A percentile compares a stretch with the other conserved stretches of the same genome.
Conservation (phyloP, 2,888 invertebrate species). For the Nomada goodeniana region DNA sequence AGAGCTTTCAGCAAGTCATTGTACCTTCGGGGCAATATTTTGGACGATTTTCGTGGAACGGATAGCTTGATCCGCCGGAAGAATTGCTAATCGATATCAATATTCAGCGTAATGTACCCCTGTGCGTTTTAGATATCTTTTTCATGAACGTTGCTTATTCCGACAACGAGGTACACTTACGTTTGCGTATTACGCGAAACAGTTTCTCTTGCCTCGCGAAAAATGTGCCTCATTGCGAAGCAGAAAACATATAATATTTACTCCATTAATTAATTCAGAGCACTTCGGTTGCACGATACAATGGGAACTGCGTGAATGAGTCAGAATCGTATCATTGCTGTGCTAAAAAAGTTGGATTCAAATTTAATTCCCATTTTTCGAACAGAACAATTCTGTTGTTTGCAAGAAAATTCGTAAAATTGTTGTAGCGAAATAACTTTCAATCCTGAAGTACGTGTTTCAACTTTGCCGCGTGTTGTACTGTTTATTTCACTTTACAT, state of each 20-base stretch:
- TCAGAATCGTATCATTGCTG: not conserved
- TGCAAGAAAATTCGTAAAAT: too few relatives aligned
- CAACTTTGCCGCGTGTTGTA: not conserved
- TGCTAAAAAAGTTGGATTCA: not conserved
- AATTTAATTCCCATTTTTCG: not conserved
- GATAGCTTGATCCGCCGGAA: conserved; percentile 5
- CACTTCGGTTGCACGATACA: not conserved
- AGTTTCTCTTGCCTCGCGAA: not conserved
- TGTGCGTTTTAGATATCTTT: not conserved
- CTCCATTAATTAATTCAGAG: not conserved
- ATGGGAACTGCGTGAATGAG: not conserved
- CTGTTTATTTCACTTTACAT: not conserved
- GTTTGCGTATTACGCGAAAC: not conserved
- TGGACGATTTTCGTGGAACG: conserved; percentile 13
- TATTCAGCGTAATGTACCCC: not conserved
- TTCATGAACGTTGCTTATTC: not conserved
- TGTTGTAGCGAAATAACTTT: too few relatives aligned
- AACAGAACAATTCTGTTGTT: too few relatives aligned
- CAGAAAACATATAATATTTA: not conserved
- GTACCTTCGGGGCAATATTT: conserved; percentile 26
- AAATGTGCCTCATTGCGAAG: not conserved
- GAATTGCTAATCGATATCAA: conserved; percentile 15
- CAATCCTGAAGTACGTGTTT: too few relatives aligned
- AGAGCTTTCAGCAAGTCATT: conserved; percentile 45
- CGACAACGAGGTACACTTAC: not conserved